These are phyloP conservation scores for Vidua chalybeata DNA, from an alignment of 2,113 vertebrate species.

Conservation along the genomic window DNA sequence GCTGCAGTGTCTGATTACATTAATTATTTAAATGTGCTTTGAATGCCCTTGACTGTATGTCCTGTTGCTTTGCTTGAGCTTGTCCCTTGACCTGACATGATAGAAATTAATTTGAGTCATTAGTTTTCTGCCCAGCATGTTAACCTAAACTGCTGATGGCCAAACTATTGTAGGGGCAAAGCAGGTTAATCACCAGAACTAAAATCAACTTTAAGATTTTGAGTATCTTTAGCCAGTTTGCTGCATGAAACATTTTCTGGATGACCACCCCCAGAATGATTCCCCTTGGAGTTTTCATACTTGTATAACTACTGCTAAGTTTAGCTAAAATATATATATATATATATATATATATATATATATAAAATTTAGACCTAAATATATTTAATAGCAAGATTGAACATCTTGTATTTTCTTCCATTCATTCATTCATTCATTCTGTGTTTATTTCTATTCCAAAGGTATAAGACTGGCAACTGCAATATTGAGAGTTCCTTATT, in stretches of 20 bases:
- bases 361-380: no score
- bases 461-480: neutral
- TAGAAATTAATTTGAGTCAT: neutral
- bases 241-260: neutral
- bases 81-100: neutral
- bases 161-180: neutral
- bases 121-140: neutral
- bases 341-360: no score
- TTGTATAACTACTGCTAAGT: neutral
- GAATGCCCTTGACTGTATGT: neutral
- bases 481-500: neutral
- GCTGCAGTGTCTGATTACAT: neutral
- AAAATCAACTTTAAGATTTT: neutral
- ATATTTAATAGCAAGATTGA: neutral
- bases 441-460: neutral
- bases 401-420: neutral
- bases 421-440: neutral
- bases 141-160: neutral
- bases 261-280: neutral
- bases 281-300: neutral
- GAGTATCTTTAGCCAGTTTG: neutral
- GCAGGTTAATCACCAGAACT: neutral
- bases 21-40: neutral
- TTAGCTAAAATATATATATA: no score
- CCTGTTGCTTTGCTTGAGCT: neutral